Evolutionary conservation across 2,797 vertebrate genomes (phyloP), one percentile per base, ranked within the genome.

Genomic region (Sebastes iracundus): DNA sequence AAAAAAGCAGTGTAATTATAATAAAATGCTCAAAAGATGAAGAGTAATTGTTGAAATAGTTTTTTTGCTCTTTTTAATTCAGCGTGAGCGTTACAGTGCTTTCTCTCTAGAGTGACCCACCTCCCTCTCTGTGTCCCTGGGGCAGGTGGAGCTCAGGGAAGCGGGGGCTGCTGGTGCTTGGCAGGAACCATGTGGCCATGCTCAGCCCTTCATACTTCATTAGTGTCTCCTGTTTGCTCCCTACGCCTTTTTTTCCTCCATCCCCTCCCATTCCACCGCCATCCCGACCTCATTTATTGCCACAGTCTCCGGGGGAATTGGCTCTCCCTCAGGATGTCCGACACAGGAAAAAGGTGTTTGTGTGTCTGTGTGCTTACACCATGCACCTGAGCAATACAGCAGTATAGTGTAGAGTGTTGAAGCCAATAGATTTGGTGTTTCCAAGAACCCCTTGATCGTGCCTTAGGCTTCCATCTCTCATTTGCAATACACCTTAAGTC

Each of bases 171-270:
- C 70, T 79, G 88, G 70, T 52, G 79, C 79, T 89, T 92, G 92
- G 92, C 90, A 88, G 91, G 79, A 87, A 91, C 82, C 91, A 89
- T 86, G 90, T 59, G 67, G 89, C 78, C 87, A 82, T 90, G 86
- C 83, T 91, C 91, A 92, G 87, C 86, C 92, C 88, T 94, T 94
- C 91, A 93, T 94, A 93, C 89, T 93, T 93, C 85, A 94, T 95
- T 93, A 93, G 86, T 79, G 81, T 93, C 88, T 93, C 86, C 84
- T 72, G 81, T 90, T 81, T 84, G 79, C 85, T 87, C 87, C 80
- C 74, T 61, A 81, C 25, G 55, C 60, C 60, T 81, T 85, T 49
- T 33, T 67, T 59, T 46, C 23, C 27, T 71, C 73, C 59, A 76
- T 69, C 73, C 62, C 16, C 11, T 64, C 75, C 64, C 79, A 63